Percentiles rank a stretch among this genome's conserved stretches.
phyloP scores from a whole-genome alignment of 2,888 invertebrate genomes.

The Cantharis nigra region DNA sequence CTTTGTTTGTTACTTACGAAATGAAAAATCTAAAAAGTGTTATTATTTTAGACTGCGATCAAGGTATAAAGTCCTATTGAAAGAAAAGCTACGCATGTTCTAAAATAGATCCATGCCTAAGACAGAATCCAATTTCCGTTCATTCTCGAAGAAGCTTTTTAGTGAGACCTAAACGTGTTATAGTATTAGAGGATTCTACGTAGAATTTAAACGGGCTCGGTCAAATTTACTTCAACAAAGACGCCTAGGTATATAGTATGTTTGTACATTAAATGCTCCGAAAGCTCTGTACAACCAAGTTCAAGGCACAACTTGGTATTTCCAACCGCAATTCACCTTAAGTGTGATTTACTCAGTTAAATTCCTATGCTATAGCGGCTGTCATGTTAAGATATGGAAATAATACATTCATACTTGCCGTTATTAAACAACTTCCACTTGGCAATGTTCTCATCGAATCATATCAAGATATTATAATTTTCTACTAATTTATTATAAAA shows the following conservation, averaged over 20 bases:
- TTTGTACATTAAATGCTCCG: slow-evolving; percentile 9
- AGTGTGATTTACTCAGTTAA: slow-evolving; percentile 19
- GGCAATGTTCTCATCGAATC: neutral
- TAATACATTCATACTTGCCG: slow-evolving; percentile 11
- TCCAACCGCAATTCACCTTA: slow-evolving; percentile 15
- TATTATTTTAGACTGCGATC: slow-evolving; percentile 1
- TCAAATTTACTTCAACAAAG: slow-evolving; percentile 15
- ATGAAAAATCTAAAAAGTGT: neutral
- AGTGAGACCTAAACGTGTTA: slow-evolving; percentile 21
- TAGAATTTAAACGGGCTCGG: slow-evolving; percentile 13
- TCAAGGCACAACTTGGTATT: slow-evolving; percentile 6
- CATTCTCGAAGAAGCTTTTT: slow-evolving; percentile 21
- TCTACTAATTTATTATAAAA: neutral
- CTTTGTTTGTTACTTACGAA: neutral
- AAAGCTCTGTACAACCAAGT: slow-evolving; percentile 2
- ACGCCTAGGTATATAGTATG: neutral
- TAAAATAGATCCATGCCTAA: slow-evolving; percentile 15
- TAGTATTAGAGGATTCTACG: slow-evolving; percentile 16
- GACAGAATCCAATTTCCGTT: slow-evolving; percentile 21
- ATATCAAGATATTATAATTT: slow-evolving; percentile 9
- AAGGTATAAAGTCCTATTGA: slow-evolving; percentile 7
- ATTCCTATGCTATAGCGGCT: slow-evolving; percentile 7
- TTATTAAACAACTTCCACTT: slow-evolving; percentile 8
- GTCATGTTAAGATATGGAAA: slow-evolving; percentile 20
- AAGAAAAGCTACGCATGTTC: slow-evolving; percentile 9